phyloP scores from a whole-genome alignment of 1,140 invertebrate species.

The Hydropsyche tenuis region DNA sequence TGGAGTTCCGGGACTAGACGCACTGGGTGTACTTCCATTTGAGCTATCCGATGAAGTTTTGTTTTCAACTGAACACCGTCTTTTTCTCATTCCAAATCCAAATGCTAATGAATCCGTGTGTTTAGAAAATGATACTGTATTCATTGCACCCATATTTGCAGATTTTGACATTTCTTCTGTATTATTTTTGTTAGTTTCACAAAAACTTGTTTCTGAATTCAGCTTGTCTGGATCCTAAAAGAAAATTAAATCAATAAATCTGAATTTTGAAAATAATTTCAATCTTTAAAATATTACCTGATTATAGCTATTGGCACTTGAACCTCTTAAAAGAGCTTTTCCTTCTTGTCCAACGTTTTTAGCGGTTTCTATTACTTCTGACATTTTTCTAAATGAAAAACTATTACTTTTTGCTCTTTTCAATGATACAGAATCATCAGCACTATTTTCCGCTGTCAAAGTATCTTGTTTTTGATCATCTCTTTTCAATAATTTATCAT shows the following conservation, averaged over 20 bases:
- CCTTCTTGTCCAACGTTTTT: constrained; percentile 49
- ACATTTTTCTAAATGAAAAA: constrained; percentile 60
- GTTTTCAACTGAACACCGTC: constrained; percentile 64
- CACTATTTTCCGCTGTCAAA: constrained; percentile 52
- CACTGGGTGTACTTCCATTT: constrained; percentile 62
- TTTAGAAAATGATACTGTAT: constrained; percentile 44
- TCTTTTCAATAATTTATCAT: constrained; percentile 38
- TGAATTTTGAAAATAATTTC: neutral
- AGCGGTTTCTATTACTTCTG: constrained; percentile 62
- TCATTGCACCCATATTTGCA: constrained; percentile 22
- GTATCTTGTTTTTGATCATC: constrained; percentile 44
- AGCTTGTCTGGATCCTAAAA: constrained; percentile 40
- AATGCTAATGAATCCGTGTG: constrained; percentile 42
- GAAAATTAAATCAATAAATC: neutral
- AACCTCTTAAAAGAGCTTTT: constrained; percentile 31
- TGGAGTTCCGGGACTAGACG: constrained; percentile 63
- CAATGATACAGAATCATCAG: constrained; percentile 47
- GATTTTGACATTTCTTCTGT: neutral
- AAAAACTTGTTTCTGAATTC: constrained; percentile 10
- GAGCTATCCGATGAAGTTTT: constrained; percentile 62
- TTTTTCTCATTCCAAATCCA: constrained; percentile 62
- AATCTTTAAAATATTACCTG: constrained; percentile 34
- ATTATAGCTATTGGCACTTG: constrained; percentile 33
- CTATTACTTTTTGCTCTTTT: constrained; percentile 54
- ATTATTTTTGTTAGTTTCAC: neutral